phyloP scores from a whole-genome alignment of 2,888 invertebrate species.

The Dermolepida albohirtum region DNA sequence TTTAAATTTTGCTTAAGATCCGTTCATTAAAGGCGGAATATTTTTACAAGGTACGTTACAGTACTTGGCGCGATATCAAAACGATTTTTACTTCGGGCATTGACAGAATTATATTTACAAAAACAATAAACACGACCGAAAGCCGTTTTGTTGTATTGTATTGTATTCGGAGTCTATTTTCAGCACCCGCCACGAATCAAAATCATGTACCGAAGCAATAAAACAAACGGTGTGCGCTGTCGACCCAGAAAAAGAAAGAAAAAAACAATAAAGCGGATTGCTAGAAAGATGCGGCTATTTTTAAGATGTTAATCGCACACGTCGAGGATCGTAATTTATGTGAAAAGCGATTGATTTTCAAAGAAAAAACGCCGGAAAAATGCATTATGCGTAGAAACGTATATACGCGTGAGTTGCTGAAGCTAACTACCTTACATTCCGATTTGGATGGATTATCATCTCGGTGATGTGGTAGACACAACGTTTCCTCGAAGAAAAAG shows the following conservation, averaged over 20 bases:
- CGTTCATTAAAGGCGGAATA: too few species aligned
- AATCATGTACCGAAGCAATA: neutral
- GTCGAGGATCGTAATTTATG: neutral
- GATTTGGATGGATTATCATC: constrained; percentile 33
- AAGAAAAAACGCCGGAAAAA: neutral
- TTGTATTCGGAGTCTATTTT: neutral
- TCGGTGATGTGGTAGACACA: constrained; percentile 1
- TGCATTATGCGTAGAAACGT: neutral
- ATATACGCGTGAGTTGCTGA: neutral
- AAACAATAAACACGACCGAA: too few species aligned
- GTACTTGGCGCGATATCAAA: too few species aligned
- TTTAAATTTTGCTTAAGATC: too few species aligned
- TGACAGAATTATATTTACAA: too few species aligned
- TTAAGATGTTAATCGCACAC: neutral
- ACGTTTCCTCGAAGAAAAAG: neutral
- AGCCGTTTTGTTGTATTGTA: too few species aligned
- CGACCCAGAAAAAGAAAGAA: constrained; percentile 22
- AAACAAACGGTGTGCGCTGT: constrained; percentile 8
- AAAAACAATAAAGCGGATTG: constrained; percentile 5
- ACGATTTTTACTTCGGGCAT: too few species aligned
- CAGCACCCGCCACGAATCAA: neutral
- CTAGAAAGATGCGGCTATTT: neutral
- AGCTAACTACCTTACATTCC: constrained; percentile 1
- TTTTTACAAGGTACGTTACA: too few species aligned
- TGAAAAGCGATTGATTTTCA: constrained; percentile 2